These are phyloP conservation scores for Sebastes baramenuke DNA, from an alignment of 2,797 vertebrate species.

Conservation along the genomic window DNA sequence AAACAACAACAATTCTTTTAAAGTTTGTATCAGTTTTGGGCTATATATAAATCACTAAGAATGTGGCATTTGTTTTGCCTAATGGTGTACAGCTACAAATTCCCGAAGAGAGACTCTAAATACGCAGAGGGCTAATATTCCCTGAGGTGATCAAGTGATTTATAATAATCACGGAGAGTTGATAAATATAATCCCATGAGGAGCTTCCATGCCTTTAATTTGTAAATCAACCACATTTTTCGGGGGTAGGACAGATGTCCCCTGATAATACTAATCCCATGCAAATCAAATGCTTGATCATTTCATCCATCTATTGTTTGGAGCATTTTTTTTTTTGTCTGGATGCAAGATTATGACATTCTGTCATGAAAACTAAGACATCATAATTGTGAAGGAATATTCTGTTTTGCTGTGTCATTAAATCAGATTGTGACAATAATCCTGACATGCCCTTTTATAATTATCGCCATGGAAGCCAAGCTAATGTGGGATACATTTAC, in stretches of 20 bases:
- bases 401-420: not conserved
- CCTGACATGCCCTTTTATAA: not conserved
- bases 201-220: not conserved
- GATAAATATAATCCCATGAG: constrained; percentile 34
- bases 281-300: constrained; percentile 25
- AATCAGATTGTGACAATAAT: not conserved
- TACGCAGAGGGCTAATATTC: not conserved
- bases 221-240: constrained; percentile 25
- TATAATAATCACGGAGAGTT: constrained; percentile 34
- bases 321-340: not conserved
- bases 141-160: constrained; percentile 40
- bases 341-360: not conserved
- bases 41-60: not conserved
- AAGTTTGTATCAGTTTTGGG: not conserved
- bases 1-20: not conserved
- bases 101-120: not conserved
- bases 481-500: not conserved
- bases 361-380: not conserved
- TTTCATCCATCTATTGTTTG: constrained; percentile 15
- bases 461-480: not conserved
- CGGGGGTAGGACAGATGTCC: constrained; percentile 7
- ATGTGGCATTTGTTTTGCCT: not conserved
- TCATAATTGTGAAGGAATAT: not conserved
- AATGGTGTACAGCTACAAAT: not conserved
- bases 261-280: constrained; percentile 37